These are phyloP conservation scores for Calidris pugnax DNA, from an alignment of 2,113 vertebrate genomes.

Conservation along the genomic window DNA sequence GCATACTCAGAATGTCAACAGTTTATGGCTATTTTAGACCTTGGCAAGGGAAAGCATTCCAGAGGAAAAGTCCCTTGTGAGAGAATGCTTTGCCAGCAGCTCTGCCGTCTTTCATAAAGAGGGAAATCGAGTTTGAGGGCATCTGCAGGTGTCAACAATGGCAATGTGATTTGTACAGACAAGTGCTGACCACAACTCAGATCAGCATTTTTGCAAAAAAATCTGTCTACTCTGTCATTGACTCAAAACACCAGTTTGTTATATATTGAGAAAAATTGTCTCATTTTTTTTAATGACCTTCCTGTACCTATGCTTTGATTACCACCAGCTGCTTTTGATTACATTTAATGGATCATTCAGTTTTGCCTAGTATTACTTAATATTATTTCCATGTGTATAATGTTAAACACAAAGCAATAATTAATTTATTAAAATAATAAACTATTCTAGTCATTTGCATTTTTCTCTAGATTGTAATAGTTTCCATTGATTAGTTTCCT, in stretches of 20 bases:
- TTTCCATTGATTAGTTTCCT: background rate
- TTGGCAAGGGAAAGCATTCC: conserved; percentile 53
- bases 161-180: background rate
- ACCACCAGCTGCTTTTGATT: background rate
- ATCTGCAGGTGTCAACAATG: conserved; percentile 21
- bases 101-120: background rate
- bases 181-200: conserved; percentile 35
- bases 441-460: background rate
- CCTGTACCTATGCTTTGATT: background rate
- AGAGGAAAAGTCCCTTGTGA: conserved; percentile 21
- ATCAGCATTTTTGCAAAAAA: conserved; percentile 26
- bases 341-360: background rate
- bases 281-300: conserved; percentile 11
- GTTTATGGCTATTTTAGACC: conserved; percentile 61
- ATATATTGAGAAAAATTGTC: background rate
- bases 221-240: background rate
- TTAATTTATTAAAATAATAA: background rate
- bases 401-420: background rate
- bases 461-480: background rate
- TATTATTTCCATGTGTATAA: background rate
- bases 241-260: background rate
- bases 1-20: conserved; percentile 38
- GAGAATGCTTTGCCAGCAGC: conserved; percentile 43
- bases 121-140: background rate
- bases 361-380: background rate